Evolutionary conservation across 1,140 invertebrate species (phyloP).

Genomic region (Plutomurus gul): DNA sequence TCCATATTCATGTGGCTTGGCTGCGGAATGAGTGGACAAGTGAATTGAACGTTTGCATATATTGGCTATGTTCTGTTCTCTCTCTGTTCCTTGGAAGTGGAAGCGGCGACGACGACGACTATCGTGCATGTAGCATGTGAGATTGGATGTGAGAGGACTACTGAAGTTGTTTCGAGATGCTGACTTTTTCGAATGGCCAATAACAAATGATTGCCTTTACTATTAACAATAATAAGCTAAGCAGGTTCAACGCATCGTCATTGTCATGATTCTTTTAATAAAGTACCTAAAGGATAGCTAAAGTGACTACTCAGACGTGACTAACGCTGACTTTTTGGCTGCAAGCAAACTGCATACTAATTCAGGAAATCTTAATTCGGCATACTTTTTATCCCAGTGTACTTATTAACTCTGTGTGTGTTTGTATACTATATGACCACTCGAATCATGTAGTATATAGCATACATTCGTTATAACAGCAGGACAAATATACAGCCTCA

Average conservation of each 20-base stretch:
- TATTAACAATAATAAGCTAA: not conserved
- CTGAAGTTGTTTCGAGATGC: no score
- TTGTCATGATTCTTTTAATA: constrained; percentile 13
- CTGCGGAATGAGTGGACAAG: not conserved
- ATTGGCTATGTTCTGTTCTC: not conserved
- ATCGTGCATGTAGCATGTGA: not conserved
- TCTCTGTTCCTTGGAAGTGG: not conserved
- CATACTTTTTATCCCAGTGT: constrained; percentile 26
- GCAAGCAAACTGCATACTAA: constrained; percentile 24
- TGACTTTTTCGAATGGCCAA: not conserved
- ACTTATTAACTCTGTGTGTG: no score
- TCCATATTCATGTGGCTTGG: not conserved
- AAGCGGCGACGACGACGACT: not conserved
- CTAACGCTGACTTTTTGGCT: constrained; percentile 10
- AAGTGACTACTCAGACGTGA: not conserved
- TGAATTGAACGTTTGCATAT: not conserved
- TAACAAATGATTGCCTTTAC: not conserved
- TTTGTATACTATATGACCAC: no score
- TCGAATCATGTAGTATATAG: not conserved
- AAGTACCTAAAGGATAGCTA: no score
- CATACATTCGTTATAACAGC: not conserved
- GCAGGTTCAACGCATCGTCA: not conserved
- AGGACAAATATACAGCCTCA: not conserved
- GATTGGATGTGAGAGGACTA: no score
- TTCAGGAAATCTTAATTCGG: constrained; percentile 29